Evolutionary conservation across 1,140 invertebrate species (phyloP).

Genomic region (Branchinecta lindahli): DNA sequence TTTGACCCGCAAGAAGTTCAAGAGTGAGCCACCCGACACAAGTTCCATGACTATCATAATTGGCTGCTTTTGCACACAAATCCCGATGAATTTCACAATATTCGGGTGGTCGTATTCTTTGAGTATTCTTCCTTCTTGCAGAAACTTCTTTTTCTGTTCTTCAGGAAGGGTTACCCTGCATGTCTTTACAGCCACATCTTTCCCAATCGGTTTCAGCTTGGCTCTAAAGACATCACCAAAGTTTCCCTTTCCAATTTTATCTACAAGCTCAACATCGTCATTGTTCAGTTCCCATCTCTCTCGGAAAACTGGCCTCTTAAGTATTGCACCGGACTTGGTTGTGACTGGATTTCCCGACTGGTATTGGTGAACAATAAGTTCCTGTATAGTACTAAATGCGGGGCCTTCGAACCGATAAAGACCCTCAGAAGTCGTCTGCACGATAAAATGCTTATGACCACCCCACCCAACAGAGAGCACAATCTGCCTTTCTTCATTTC

Average conservation of each 20-base stretch:
- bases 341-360: slow-evolving; percentile 71
- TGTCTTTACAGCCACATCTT: slow-evolving; percentile 88
- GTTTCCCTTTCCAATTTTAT: slow-evolving; percentile 95
- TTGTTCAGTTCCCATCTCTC: slow-evolving; percentile 93
- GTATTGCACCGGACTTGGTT: slow-evolving; percentile 71
- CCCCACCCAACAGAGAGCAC: slow-evolving; percentile 91
- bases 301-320: slow-evolving; percentile 68
- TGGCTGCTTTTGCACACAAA: slow-evolving; percentile 92
- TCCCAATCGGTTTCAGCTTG: slow-evolving; percentile 56
- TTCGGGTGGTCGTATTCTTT: slow-evolving; percentile 96
- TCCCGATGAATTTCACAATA: slow-evolving; percentile 89
- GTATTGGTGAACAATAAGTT: slow-evolving; percentile 74
- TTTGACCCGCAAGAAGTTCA: slow-evolving; percentile 70
- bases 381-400: slow-evolving; percentile 75
- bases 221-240: slow-evolving; percentile 95
- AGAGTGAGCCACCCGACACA: slow-evolving; percentile 75
- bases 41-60: slow-evolving; percentile 99
- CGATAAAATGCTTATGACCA: slow-evolving; percentile 91
- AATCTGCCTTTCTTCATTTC: slow-evolving; percentile 76
- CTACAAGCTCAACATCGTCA: slow-evolving; percentile 77
- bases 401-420: slow-evolving; percentile 87
- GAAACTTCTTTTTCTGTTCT: slow-evolving; percentile 88
- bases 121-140: slow-evolving; percentile 85
- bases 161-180: slow-evolving; percentile 83
- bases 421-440: slow-evolving; percentile 79